Percentiles rank a stretch among this genome's conserved stretches.
Conservation (phyloP, 2,888 invertebrate species). For the Amitus sp. region DNA sequence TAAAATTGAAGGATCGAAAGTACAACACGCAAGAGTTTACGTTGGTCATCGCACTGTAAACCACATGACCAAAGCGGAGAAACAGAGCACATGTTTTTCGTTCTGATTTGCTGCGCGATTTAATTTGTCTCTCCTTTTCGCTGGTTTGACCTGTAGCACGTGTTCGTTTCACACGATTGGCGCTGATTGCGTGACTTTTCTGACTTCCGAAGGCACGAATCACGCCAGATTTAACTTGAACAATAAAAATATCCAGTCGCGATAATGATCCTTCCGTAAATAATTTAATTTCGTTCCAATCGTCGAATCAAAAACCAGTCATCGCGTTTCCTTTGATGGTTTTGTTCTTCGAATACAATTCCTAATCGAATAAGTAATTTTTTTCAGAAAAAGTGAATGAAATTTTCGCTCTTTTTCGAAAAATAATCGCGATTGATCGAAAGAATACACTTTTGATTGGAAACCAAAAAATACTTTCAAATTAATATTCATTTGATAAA, state of each 20-base stretch:
- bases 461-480: no score
- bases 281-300: no score
- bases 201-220: conserved; percentile 36
- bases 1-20: conserved; percentile 1
- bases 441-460: no score
- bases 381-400: no score
- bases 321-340: no score
- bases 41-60: conserved; percentile 29
- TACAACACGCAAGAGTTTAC: conserved; percentile 20
- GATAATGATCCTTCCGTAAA: background rate
- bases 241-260: background rate
- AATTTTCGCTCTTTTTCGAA: no score
- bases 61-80: conserved; percentile 17
- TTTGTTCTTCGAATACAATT: no score
- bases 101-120: conserved; percentile 48
- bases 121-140: conserved; percentile 48
- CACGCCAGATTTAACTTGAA: conserved; percentile 3
- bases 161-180: conserved; percentile 57
- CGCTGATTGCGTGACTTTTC: conserved; percentile 61
- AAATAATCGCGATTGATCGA: no score
- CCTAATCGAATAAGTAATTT: no score
- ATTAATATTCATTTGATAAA: no score
- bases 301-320: no score
- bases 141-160: conserved; percentile 52
- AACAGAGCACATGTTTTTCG: conserved; percentile 28